Base-by-base conservation (phyloP, 2,113 vertebrate genomes). In the Charadrius vociferus region DNA sequence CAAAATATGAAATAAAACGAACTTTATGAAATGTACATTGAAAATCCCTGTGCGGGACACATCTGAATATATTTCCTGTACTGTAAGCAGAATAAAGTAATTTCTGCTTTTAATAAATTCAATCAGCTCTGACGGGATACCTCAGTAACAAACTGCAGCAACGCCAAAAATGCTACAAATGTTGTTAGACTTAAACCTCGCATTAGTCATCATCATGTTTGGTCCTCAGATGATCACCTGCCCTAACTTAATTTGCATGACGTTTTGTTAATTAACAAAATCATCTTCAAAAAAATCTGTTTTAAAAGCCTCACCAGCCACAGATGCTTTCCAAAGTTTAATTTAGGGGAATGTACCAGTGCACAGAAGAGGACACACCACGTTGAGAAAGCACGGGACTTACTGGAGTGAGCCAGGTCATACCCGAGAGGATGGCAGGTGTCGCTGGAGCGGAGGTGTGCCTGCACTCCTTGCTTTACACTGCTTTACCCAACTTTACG, bases 361-460 rank as follows among this genome's bases (percentile, higher is more conserved):
- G 62, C 32, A 3, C 2, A 65, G 29, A 37, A n/a, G n/a, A 70
- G 63, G 43, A 41, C 5, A 1, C 6, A 24, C 12, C 16, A 2
- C 3, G 47, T 4, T n/a, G 79, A 66, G 50, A 82, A 47, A 37
- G 34, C 68, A 14, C 27, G 4, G 87, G 13, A 50, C 27, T 19
- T 39, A 15, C 29, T 3, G 14, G 27, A 29, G n/a, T 3, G 7
- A 9, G 27, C 2, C n/a, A 14, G 15, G 55, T 6, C 37, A 26
- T 2, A 7, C 3, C 0, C 3, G 15, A 45, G 34, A 12, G 27
- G 62, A 24, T 7, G n/a, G 77, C 0, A 2, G 52, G 21, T 6
- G 2, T 5, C 1, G 3, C 32, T 27, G 39, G 66, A 47, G 47
- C 2, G 1, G 0, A 9, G 30, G 45, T 7, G 45, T 6, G 39